Percentiles rank a stretch among this genome's conserved stretches.
Conservation (phyloP, 2,113 vertebrate genomes). For the Bostrychus sinensis region DNA sequence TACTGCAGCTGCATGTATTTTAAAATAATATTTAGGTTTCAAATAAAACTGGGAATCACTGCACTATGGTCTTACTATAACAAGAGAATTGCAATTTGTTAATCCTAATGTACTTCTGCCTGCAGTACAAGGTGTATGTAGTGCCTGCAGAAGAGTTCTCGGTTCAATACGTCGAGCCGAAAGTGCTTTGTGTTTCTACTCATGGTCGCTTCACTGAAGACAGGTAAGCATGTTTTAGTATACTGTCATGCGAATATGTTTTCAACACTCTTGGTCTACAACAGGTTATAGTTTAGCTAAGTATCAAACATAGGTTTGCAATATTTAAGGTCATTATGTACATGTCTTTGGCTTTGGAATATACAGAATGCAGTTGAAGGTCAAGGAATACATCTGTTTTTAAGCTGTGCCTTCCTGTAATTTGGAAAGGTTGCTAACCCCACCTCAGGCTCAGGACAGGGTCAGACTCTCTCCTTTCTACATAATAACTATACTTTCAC, state of each 20-base stretch:
- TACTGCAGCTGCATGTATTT: too few species aligned
- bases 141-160: conserved; percentile 86
- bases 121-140: conserved; percentile 87
- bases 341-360: background rate
- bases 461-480: conserved; percentile 19
- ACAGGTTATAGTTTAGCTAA: conserved; percentile 6
- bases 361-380: background rate
- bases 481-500: conserved; percentile 13
- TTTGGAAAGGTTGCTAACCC: conserved; percentile 22
- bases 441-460: conserved; percentile 35
- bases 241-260: background rate
- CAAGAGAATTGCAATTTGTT: background rate
- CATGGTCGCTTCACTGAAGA: conserved; percentile 78
- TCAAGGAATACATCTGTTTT: conserved; percentile 56
- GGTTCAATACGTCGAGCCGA: conserved; percentile 83
- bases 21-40: too few species aligned
- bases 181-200: conserved; percentile 85
- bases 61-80: too few species aligned
- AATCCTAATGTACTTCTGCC: conserved; percentile 6
- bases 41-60: too few species aligned
- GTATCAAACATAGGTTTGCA: background rate
- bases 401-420: conserved; percentile 41
- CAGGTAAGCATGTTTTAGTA: conserved; percentile 57
- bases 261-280: background rate
- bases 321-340: background rate